Base-by-base conservation (phyloP, 2,113 vertebrate genomes). In the cattle (Bos taurus) region DNA sequence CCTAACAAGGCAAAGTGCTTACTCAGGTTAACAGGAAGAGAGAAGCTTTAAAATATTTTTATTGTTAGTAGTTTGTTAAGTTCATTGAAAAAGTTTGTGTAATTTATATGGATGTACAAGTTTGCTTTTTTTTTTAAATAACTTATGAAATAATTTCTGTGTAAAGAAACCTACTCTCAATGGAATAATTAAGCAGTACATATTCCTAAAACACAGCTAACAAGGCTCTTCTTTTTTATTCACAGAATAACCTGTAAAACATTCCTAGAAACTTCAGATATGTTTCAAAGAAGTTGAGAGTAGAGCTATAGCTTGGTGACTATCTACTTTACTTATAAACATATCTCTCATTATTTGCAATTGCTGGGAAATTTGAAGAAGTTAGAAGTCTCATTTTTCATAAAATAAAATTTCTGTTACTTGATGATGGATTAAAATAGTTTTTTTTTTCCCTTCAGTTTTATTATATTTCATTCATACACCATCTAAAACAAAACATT, bases 401-500 rank as follows among this genome's bases (percentile, higher is more conserved):
- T 78, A 43, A 87, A 97, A 93, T 80, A 97, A 87, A 50, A 88
- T 26, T 85, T 89, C 46, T 91, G 50, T 48, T 91, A 95, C 2
- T 90, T 96, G 78, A 90, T 33, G 40, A 48, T 59, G 2, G 7
- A 62, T 74, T 97, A 50, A 96, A 40, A 82, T 3, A 90, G 28
- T 3, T 91, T 92, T 6, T 48, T 92, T 56, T 6, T 48, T 92
- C 56, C 28, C 78, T 36, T 17, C 1, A 26, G 16, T 33, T 77
- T 88, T 87, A 78, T 46, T 54, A 74, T 78, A 78, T 78, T 94
- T 77, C 96, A 96, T 96, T 98, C 48, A 48, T 26, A 21, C 1
- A 33, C 2, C 95, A 91, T 91, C 67, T 96, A 60, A 93, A 64
- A 90, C 13, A 84, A 46, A 86, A 46, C 60, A 94, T 95, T 96